phyloP scores from a whole-genome alignment of 2,113 vertebrate genomes.

The Rhea americana region DNA sequence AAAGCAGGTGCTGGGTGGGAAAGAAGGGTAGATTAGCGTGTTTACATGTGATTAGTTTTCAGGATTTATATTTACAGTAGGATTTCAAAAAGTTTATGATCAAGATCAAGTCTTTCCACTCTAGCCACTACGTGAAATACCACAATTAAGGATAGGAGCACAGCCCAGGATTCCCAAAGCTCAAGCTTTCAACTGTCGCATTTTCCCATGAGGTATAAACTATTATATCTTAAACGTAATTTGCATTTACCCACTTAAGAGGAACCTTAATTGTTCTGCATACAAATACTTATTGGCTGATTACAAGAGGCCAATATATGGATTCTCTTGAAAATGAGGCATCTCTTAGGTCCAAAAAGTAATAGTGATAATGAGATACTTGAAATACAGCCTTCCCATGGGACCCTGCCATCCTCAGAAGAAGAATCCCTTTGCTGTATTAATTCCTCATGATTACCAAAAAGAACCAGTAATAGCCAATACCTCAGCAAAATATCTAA shows the following conservation, averaged over 20 bases:
- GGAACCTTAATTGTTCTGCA: neutral
- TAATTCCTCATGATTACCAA: neutral
- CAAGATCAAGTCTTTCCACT: neutral
- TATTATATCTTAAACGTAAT: neutral
- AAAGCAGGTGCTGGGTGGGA: neutral
- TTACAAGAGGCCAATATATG: neutral
- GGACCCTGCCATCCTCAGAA: neutral
- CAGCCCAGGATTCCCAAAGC: neutral
- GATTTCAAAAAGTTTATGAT: slow-evolving; percentile 21
- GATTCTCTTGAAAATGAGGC: neutral
- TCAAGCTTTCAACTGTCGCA: neutral
- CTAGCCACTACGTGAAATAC: neutral
- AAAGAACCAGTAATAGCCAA: neutral
- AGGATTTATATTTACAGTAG: neutral
- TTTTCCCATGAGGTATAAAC: neutral
- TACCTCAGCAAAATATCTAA: neutral
- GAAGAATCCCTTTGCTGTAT: neutral
- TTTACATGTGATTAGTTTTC: neutral
- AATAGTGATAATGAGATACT: neutral
- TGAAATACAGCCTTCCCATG: neutral
- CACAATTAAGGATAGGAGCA: neutral
- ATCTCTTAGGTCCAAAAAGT: neutral
- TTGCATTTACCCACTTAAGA: neutral
- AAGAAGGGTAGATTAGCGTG: neutral
- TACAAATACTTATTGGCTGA: neutral